Percentiles rank a stretch among this genome's conserved stretches.
Conservation (phyloP, 1,140 invertebrate genomes). For the Drosophila takahashii region DNA sequence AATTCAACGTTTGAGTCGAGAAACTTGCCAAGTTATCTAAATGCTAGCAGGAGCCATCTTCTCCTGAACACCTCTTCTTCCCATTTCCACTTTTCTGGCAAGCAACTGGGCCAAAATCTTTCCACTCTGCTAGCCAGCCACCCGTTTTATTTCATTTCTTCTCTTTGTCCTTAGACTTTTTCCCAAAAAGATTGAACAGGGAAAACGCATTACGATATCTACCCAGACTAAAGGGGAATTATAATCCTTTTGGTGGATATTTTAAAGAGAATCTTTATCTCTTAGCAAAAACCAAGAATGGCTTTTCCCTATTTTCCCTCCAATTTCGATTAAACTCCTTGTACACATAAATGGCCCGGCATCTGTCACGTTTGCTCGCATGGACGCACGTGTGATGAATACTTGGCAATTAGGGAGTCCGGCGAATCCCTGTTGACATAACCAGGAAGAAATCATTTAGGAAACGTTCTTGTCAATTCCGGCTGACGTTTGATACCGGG, state of each 20-base stretch:
- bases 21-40: constrained; percentile 57
- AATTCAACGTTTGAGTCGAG: constrained; percentile 48
- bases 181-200: constrained; percentile 38
- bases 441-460: constrained; percentile 74
- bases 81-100: constrained; percentile 20
- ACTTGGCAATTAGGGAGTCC: constrained; percentile 70
- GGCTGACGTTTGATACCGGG: constrained; percentile 33
- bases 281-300: not conserved
- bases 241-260: constrained; percentile 37
- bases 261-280: constrained; percentile 29
- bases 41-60: constrained; percentile 37
- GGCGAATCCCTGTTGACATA: constrained; percentile 66
- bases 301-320: constrained; percentile 20
- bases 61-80: constrained; percentile 5
- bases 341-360: constrained; percentile 49
- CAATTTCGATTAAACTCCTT: constrained; percentile 52
- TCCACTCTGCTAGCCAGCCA: constrained; percentile 26
- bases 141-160: constrained; percentile 18
- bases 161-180: constrained; percentile 30
- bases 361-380: constrained; percentile 76
- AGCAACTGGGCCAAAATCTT: constrained; percentile 46
- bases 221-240: constrained; percentile 11
- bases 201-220: constrained; percentile 57
- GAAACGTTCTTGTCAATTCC: constrained; percentile 67
- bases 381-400: constrained; percentile 79